These are phyloP conservation scores for Petrocephalus schoutedeni DNA, from an alignment of 2,797 vertebrate species.

Conservation along the genomic window DNA sequence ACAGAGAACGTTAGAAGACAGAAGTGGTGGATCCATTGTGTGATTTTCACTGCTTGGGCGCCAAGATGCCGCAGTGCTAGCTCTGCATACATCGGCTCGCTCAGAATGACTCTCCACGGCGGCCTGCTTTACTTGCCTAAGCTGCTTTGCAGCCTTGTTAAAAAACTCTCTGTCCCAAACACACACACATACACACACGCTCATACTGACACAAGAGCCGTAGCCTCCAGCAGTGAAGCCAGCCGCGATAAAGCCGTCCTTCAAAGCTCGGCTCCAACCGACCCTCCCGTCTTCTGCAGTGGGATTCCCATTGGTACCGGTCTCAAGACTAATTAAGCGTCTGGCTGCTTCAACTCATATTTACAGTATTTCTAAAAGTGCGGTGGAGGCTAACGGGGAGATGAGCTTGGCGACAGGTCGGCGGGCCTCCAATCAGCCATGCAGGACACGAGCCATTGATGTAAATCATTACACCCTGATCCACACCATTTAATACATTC, in stretches of 20 bases:
- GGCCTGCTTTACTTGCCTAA: neutral
- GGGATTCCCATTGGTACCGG: conserved; percentile 26
- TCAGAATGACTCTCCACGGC: neutral
- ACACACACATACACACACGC: neutral
- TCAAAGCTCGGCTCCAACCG: conserved; percentile 15
- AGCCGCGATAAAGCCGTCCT: conserved; percentile 47
- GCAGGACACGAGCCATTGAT: neutral
- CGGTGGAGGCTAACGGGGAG: too few species aligned
- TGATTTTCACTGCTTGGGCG: neutral
- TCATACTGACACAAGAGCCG: neutral
- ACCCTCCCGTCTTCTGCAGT: conserved; percentile 28
- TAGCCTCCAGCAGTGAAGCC: conserved; percentile 29
- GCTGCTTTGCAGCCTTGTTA: neutral
- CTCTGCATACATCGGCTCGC: neutral
- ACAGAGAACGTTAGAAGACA: neutral
- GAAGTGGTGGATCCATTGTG: neutral
- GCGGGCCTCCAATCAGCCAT: neutral
- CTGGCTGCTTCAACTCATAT: conserved; percentile 28
- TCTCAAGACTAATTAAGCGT: conserved; percentile 40
- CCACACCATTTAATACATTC: neutral
- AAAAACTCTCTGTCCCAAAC: neutral
- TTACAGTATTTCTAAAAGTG: conserved; percentile 26
- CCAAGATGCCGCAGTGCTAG: neutral
- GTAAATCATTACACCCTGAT: neutral
- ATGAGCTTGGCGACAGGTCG: neutral